phyloP scores from a whole-genome alignment of 2,797 vertebrate species.

The Sciurus carolinensis region DNA sequence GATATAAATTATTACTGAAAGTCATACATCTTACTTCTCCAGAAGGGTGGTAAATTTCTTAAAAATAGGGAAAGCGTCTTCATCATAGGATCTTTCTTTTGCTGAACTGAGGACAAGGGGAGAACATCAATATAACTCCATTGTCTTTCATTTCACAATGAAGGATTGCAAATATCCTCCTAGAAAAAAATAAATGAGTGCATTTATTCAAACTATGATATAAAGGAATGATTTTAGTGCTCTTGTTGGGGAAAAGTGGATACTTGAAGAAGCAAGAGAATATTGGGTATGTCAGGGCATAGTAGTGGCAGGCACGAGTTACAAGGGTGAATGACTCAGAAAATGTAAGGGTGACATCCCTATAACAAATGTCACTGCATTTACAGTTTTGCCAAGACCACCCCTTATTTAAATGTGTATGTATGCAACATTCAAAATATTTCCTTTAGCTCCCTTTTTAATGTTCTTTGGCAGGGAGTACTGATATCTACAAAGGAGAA shows the following conservation, averaged over 20 bases:
- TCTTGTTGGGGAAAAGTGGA: background rate
- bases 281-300: background rate
- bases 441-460: background rate
- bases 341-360: background rate
- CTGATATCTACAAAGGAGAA: background rate
- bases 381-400: background rate
- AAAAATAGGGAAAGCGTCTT: background rate
- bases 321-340: background rate
- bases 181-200: background rate
- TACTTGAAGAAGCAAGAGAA: background rate
- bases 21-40: background rate
- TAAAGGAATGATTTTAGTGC: background rate
- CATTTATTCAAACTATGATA: background rate
- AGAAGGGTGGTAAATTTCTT: background rate
- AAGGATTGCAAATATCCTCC: background rate
- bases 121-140: background rate
- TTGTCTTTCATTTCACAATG: background rate
- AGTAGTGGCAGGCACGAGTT: background rate
- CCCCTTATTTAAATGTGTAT: background rate
- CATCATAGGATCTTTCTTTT: background rate
- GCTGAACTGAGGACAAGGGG: background rate
- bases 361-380: background rate
- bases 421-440: background rate
- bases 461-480: background rate
- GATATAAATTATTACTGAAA: background rate